Evolutionary conservation across 1,140 invertebrate genomes (phyloP), one percentile per base, ranked within the genome.

Genomic region (Ephestia elutella): DNA sequence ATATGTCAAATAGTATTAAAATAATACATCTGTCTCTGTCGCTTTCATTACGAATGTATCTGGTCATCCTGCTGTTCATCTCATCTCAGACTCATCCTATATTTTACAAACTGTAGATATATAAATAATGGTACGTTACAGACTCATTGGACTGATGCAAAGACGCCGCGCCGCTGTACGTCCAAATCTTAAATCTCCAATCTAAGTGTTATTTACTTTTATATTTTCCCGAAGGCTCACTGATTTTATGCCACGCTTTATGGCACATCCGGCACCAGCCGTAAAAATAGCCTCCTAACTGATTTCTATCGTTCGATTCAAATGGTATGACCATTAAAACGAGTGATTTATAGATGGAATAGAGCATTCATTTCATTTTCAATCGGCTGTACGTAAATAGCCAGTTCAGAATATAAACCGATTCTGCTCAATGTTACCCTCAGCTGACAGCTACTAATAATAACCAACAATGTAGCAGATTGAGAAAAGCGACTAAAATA

Each of bases 131-230:
- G 7, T 8, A 32, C 60, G 60, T 65, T 60, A 62, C 44, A 57
- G 60, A 63, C 58, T 69, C 60, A 69, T 69, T 65, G 66, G 49
- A 65, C 60, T 60, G 60, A 30, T 21, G 56, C 57, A 59, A 49
- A 53, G 59, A 63, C 55, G 63, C 60, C 66, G 56, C 66, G 49
- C 60, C 60, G 62, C 55, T 58, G 57, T 49, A 59, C 58, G 59
- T 64, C 65, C 70, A 73, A 81, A 73, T 77, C 25, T n/a, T 25
- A 25, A 25, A 25, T 25, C 70, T 77, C 73, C 70, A 75, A 80
- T 79, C 66, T 77, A 77, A 79, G 75, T 80, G 71, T 80, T 84
- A 80, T 84, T 84, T 82, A 80, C 75, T 79, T 80, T 78, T 78
- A 78, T 84, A 84, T 78, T 79, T 75, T 63, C 68, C 68, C 68